Evolutionary conservation across 2,888 invertebrate species (phyloP), one percentile per base, ranked within the genome.

Genomic region (Limenitis camilla): DNA sequence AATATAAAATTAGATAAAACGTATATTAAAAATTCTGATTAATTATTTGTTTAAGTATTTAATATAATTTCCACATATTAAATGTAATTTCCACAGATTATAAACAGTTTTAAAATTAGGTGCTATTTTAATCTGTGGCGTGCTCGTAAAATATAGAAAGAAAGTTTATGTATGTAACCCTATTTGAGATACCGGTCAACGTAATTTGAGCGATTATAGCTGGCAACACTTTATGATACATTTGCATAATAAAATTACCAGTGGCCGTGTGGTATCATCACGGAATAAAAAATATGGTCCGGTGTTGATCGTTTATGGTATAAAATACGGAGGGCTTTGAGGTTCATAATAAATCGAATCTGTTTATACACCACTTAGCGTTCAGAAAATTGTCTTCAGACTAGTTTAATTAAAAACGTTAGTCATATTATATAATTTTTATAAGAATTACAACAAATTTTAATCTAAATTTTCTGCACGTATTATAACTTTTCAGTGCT

Each of bases 201-300:
- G 70, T 72, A 71, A 76, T 81, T 78, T 75, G 69, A 79, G 69
- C 76, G 75, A 84, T 86, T 82, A 83, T 74, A 70, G 72, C 78
- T 69, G 74, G 79, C 79, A 84, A 85, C 86, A 86, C 85, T 82
- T 86, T 82, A 85, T 72, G 69, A 75, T 62, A 65, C 76, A 85
- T 87, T 87, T 86, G 84, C 86, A 85, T 86, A 87, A 87, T 86
- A 81, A 83, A 86, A 87, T 86, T 86, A 83, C 80, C 63, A 64
- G 64, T 62, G 64, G 64, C 68, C 61, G 63, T 66, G 65, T 59
- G 66, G 66, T 65, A 74, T 70, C 69, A 72, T 67, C 69, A 64
- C 62, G 65, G 60, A 68, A 68, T 69, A 76, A 77, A 77, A 78
- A 78, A 72, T 71, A 70, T 64, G 66, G 28, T 35, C 49, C 36